Conservation (phyloP, 2,888 invertebrate genomes). For the Pandemis cinnamomeana region DNA sequence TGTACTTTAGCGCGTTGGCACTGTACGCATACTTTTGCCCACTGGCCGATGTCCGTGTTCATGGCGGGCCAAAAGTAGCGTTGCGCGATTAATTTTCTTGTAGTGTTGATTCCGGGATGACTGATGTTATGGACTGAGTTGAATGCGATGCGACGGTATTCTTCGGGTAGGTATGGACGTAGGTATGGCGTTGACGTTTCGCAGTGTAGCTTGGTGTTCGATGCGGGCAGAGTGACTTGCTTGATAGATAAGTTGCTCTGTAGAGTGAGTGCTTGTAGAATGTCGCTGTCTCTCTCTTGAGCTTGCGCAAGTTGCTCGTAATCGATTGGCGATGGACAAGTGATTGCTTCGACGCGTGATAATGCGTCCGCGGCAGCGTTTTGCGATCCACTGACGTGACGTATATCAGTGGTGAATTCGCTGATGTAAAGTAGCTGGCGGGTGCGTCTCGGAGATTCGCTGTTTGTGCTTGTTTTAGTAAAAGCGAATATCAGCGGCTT, state of each 20-base stretch:
- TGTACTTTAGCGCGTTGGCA: slow-evolving; percentile 1
- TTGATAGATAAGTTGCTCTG: neutral
- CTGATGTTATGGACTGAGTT: neutral
- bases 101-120: neutral
- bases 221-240: neutral
- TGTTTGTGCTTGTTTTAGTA: too few species aligned
- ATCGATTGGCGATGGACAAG: neutral
- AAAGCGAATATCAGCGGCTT: too few species aligned
- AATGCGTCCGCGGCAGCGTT: neutral
- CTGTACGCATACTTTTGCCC: neutral
- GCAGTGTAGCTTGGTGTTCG: neutral
- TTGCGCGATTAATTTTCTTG: neutral
- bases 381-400: neutral
- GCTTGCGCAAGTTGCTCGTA: neutral
- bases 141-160: neutral
- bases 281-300: neutral
- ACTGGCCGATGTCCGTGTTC: neutral
- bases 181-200: neutral
- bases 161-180: neutral
- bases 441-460: neutral
- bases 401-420: neutral
- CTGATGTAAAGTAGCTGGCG: neutral
- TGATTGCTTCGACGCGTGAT: neutral
- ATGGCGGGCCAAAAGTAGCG: neutral
- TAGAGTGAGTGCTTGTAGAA: neutral